Conservation (phyloP, 2,888 invertebrate species). For the Zaprionus bogoriensis region DNA sequence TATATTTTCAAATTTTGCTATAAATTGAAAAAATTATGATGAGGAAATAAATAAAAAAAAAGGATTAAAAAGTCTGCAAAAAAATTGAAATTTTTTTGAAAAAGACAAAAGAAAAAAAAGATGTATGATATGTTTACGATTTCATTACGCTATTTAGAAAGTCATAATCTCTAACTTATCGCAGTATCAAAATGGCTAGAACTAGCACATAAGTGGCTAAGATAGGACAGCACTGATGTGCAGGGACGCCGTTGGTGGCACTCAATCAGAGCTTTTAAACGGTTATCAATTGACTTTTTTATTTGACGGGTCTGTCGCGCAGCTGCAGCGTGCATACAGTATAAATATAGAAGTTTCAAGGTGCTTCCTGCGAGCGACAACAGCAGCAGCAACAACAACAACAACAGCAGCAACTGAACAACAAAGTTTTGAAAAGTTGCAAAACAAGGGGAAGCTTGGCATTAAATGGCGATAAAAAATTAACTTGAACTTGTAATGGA, state of each 20-base stretch:
- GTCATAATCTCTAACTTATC: too few species aligned
- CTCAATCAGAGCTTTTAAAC: slow-evolving; percentile 42
- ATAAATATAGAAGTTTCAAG: slow-evolving; percentile 79
- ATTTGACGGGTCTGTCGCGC: slow-evolving; percentile 24
- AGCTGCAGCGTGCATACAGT: slow-evolving; percentile 40
- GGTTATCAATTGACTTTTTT: slow-evolving; percentile 46
- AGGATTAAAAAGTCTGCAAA: too few species aligned
- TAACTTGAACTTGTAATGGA: slow-evolving; percentile 73
- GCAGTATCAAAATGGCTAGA: too few species aligned
- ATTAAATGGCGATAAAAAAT: slow-evolving; percentile 68
- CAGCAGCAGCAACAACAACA: slow-evolving; percentile 27
- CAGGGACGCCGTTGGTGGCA: slow-evolving; percentile 21
- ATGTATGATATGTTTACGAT: too few species aligned
- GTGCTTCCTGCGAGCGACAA: slow-evolving; percentile 73
- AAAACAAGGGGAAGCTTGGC: slow-evolving; percentile 49
- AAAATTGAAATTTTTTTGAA: too few species aligned
- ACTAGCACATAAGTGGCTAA: too few species aligned
- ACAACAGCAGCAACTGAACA: slow-evolving; percentile 17
- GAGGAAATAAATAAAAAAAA: too few species aligned
- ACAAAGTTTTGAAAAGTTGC: slow-evolving; percentile 64
- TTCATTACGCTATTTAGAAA: too few species aligned
- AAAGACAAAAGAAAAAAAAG: too few species aligned
- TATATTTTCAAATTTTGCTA: too few species aligned
- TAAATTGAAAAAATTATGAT: too few species aligned
- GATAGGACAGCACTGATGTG: slow-evolving; percentile 14